These are phyloP conservation scores for Cryptophagus acutangulus DNA, from an alignment of 2,888 invertebrate species.

Conservation along the genomic window DNA sequence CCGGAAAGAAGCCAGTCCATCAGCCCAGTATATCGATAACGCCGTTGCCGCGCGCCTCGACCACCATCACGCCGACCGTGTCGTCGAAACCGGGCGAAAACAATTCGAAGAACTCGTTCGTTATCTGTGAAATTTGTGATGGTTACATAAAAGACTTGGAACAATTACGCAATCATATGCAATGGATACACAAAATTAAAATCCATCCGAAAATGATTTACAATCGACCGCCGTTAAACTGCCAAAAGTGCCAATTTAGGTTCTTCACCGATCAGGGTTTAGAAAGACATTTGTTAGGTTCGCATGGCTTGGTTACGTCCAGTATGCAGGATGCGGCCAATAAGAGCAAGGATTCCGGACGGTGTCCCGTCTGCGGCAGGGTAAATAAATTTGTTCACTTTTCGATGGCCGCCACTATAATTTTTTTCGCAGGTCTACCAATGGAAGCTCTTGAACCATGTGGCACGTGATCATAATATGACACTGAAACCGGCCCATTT, in stretches of 20 bases:
- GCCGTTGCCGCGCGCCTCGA: slow-evolving; percentile 55
- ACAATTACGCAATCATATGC: slow-evolving; percentile 92
- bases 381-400: slow-evolving; percentile 52
- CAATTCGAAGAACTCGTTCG: slow-evolving; percentile 73
- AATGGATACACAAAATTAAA: slow-evolving; percentile 96
- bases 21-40: slow-evolving; percentile 90
- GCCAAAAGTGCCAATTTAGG: slow-evolving; percentile 92
- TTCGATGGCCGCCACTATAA: no score
- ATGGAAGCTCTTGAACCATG: slow-evolving; percentile 89
- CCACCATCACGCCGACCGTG: slow-evolving; percentile 43
- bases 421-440: slow-evolving; percentile 72
- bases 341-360: slow-evolving; percentile 88
- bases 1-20: slow-evolving; percentile 52
- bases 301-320: slow-evolving; percentile 90
- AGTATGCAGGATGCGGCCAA: slow-evolving; percentile 96
- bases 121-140: slow-evolving; percentile 95
- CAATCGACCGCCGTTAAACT: slow-evolving; percentile 89
- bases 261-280: slow-evolving; percentile 97
- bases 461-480: slow-evolving; percentile 86
- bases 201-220: slow-evolving; percentile 96
- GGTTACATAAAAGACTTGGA: slow-evolving; percentile 92
- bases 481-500: slow-evolving; percentile 88
- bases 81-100: slow-evolving; percentile 51
- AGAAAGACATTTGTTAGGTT: slow-evolving; percentile 89
- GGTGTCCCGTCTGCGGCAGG: slow-evolving; percentile 92